Conservation (phyloP, 2,888 invertebrate species). For the Bruchidius siliquastri region DNA sequence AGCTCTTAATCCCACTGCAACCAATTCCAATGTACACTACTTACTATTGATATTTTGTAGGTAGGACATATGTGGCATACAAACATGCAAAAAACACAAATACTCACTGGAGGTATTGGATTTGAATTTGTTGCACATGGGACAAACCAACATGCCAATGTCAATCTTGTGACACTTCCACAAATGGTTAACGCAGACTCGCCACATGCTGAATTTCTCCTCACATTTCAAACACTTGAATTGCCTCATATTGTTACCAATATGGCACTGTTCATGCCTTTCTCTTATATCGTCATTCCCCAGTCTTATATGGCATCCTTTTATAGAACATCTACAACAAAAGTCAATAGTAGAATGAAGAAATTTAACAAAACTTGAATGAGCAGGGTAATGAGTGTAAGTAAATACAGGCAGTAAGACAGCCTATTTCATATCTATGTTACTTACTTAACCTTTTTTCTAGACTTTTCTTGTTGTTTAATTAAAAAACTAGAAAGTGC, state of each 20-base stretch:
- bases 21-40: no score
- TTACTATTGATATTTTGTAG: no score
- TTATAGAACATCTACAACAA: slow-evolving; percentile 50
- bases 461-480: slow-evolving; percentile 33
- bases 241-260: slow-evolving; percentile 37
- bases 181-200: slow-evolving; percentile 61
- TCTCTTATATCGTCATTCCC: slow-evolving; percentile 45
- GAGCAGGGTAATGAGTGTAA: no score
- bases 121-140: slow-evolving; percentile 54
- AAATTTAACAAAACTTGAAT: no score
- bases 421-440: neutral
- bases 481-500: slow-evolving; percentile 20
- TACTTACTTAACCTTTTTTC: slow-evolving; percentile 34
- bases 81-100: neutral
- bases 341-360: no score
- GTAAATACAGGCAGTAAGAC: neutral
- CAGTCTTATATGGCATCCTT: slow-evolving; percentile 55
- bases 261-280: slow-evolving; percentile 54
- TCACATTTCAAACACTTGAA: slow-evolving; percentile 55
- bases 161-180: slow-evolving; percentile 64
- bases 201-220: slow-evolving; percentile 57
- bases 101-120: slow-evolving; percentile 49
- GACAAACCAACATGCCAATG: slow-evolving; percentile 56
- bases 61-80: no score
- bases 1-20: no score